Percentiles rank a stretch among this genome's conserved stretches.
Conservation (phyloP, 2,797 vertebrate genomes). For the Columba guinea region DNA sequence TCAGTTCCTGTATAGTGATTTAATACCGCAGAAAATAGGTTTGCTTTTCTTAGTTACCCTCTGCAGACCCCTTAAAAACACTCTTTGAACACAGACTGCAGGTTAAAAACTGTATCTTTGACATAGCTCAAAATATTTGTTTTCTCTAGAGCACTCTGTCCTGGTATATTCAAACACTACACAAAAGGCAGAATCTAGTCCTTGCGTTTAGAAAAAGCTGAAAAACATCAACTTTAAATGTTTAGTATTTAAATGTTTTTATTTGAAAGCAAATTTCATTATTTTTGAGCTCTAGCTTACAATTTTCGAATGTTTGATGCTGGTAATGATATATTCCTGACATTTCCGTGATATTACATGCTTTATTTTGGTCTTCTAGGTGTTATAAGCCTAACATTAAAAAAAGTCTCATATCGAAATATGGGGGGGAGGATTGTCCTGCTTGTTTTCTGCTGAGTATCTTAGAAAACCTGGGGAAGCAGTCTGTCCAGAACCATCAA, state of each 20-base stretch:
- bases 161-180: accelerated
- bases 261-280: background rate
- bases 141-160: background rate
- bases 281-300: background rate
- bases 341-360: background rate
- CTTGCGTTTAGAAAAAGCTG: background rate
- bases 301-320: background rate
- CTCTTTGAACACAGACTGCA: background rate
- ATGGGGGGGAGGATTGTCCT: background rate
- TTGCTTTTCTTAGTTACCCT: conserved; percentile 31
- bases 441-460: background rate
- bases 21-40: conserved; percentile 5
- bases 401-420: background rate
- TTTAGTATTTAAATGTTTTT: background rate
- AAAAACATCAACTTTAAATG: background rate
- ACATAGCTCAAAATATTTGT: background rate
- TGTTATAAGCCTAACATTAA: background rate
- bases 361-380: background rate
- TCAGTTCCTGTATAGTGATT: conserved; percentile 28
- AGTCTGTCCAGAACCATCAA: background rate
- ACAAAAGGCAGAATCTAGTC: background rate
- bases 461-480: background rate
- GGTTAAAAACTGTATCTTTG: background rate
- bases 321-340: background rate
- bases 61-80: conserved; percentile 22